phyloP scores from a whole-genome alignment of 2,797 vertebrate species.

The Paguma larvata region DNA sequence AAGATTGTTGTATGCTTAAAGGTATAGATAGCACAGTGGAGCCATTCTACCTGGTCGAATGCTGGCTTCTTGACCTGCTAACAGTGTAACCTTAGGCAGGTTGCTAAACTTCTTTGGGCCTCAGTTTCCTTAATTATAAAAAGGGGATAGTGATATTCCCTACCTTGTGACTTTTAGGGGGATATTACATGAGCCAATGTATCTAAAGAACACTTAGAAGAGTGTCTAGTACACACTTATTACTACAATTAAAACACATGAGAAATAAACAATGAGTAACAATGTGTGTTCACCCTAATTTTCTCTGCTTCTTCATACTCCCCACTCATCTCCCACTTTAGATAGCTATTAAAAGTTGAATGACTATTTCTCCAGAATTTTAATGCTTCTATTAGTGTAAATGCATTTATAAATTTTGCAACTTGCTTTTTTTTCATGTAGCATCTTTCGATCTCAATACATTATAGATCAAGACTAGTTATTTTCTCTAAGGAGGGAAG shows the following conservation, averaged over 20 bases:
- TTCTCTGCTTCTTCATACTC: background rate
- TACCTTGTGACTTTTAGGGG: background rate
- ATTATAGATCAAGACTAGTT: slow-evolving; percentile 11
- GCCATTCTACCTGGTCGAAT: background rate
- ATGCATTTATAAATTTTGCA: slow-evolving; percentile 48
- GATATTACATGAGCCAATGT: background rate
- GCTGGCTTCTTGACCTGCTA: background rate
- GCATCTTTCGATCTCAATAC: slow-evolving; percentile 6
- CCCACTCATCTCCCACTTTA: background rate
- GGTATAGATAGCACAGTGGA: background rate
- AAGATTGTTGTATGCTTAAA: background rate
- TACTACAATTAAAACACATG: background rate
- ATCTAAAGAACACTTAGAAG: background rate
- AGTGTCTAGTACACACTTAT: background rate
- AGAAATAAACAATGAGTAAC: background rate
- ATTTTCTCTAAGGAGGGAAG: slow-evolving; percentile 43
- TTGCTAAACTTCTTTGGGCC: background rate
- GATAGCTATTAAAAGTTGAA: background rate
- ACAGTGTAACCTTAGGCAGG: background rate
- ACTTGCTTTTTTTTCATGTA: background rate
- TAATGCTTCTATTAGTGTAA: background rate
- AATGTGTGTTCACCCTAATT: background rate
- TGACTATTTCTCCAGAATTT: slow-evolving; percentile 32
- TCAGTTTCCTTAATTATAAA: background rate
- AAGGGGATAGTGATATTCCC: background rate